Base-by-base conservation (phyloP, 2,797 vertebrate genomes). In the Alfaro cultratus region DNA sequence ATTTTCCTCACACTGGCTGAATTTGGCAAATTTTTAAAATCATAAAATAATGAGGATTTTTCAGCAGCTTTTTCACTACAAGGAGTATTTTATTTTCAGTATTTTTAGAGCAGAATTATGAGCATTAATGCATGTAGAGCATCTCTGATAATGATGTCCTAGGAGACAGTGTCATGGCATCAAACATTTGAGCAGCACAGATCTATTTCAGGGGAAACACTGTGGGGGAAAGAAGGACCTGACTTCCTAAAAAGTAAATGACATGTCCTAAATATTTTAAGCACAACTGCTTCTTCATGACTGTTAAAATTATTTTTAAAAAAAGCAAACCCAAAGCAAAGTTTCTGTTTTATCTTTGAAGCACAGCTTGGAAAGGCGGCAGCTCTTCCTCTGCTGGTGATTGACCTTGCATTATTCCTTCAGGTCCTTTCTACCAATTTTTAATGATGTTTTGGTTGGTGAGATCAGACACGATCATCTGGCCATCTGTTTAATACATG, bases 71-170 rank as follows among this genome's bases (percentile, higher is more conserved):
- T 4, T 67, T 49, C 31, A 26, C 21, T 15, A 13, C 3, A 31
- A 68, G 46, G 21, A 5, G 29, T 47, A 16, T 64, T 55, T 55
- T 57, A n/a, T 26, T 68, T 77, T 23, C 21, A 11, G 43, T 76
- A 2, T 34, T 78, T 73, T 73, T 31, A 55, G 31, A 73, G 26
- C 46, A 18, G 11, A 73, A 13, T 29, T 55, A 15, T 46, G 10
- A 78, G 46, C n/a, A 62, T 62, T 49, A 1, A 16, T 57, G 21
- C n/a, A 46, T 53, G 39, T 70, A 13, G 67, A 12, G 34, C 21
- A n/a, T 46, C 39, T 36, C 34, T 31, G 16, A 78, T 78, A 78
- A 46, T 73, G 68, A 60, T 45, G 68, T 78, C 68, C 68, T 71
- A 8, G 41, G 75, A 68, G 45, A 68, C 23, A 10, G 12, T 68